Percentiles rank a stretch among this genome's conserved stretches.
Evolutionary conservation across 2,113 vertebrate species (phyloP).

Genomic region (Aspiorhynchus laticeps): DNA sequence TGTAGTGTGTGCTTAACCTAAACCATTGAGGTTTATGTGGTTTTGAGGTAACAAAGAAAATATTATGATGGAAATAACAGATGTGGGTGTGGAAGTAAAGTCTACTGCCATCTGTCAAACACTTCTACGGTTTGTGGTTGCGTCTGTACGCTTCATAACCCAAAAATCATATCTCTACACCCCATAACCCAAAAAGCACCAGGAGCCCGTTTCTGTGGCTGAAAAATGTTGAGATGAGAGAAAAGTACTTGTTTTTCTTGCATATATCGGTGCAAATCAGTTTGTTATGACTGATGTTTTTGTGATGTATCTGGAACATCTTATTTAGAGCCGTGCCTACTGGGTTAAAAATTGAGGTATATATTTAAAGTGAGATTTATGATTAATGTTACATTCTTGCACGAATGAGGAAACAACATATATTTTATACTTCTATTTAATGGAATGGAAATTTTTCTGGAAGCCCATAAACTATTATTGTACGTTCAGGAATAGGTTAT

Average conservation of each 20-base stretch:
- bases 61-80: neutral
- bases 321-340: neutral
- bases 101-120: constrained; percentile 4
- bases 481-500: neutral
- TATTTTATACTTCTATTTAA: constrained; percentile 20
- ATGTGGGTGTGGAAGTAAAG: neutral
- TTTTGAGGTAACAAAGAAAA: neutral
- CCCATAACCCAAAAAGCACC: neutral
- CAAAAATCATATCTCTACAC: neutral
- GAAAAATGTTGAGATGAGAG: neutral
- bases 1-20: neutral
- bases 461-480: neutral
- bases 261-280: neutral
- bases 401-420: neutral
- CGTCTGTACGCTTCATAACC: neutral
- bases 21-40: neutral
- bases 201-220: neutral
- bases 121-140: neutral
- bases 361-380: neutral
- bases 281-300: neutral
- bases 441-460: constrained; percentile 36
- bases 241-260: neutral
- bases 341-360: neutral
- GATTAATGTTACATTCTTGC: neutral
- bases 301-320: neutral